phyloP scores from a whole-genome alignment of 2,888 invertebrate genomes.

The Hydrotaea diabolus region DNA sequence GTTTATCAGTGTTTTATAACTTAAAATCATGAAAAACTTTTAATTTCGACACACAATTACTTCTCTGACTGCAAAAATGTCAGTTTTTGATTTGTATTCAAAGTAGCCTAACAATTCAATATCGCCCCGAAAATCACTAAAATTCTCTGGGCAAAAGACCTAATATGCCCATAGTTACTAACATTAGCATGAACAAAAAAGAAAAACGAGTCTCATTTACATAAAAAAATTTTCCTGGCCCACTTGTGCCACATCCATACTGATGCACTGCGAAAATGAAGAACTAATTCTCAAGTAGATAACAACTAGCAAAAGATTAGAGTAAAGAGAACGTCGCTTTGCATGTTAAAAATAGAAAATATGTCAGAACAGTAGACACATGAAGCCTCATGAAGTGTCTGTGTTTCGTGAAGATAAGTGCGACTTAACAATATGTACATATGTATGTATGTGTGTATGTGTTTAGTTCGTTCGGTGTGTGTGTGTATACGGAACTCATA shows the following conservation, averaged over 20 bases:
- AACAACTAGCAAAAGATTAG: slow-evolving; percentile 28
- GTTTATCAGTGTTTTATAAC: no score
- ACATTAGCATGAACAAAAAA: neutral
- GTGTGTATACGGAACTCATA: slow-evolving; percentile 38
- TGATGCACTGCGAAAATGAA: neutral
- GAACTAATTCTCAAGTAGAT: slow-evolving; percentile 20
- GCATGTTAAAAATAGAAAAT: slow-evolving; percentile 33
- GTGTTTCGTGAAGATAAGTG: slow-evolving; percentile 30
- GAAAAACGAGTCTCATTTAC: slow-evolving; percentile 20
- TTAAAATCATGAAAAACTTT: no score
- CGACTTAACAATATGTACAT: slow-evolving; percentile 10
- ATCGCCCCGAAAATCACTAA: no score
- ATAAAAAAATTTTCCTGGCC: slow-evolving; percentile 12
- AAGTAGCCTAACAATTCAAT: no score
- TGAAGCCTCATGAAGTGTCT: slow-evolving; percentile 30
- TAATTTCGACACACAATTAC: no score
- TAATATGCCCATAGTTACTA: slow-evolving; percentile 20
- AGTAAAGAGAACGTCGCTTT: slow-evolving; percentile 29
- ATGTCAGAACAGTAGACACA: slow-evolving; percentile 25
- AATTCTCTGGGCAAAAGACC: neutral
- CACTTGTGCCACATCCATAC: slow-evolving; percentile 18
- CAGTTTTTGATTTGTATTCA: no score
- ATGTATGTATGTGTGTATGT: slow-evolving; percentile 7
- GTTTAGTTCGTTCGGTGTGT: neutral
- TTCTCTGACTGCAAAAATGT: no score